Conservation (phyloP, 2,113 vertebrate species). For the Zosterops borbonicus region DNA sequence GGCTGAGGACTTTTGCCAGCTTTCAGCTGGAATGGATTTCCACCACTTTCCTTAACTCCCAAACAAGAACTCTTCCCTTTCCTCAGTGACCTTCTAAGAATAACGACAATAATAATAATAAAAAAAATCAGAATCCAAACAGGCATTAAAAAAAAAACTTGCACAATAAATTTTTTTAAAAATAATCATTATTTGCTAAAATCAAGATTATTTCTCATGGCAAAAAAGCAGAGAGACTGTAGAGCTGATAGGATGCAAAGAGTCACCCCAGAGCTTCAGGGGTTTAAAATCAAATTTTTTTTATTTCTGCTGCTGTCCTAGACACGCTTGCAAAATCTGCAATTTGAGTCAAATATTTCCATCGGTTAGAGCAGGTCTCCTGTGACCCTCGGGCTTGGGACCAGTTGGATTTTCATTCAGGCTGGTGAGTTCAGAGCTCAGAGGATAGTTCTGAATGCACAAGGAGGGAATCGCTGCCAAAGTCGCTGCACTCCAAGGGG, state of each 20-base stretch:
- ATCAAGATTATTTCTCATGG: background rate
- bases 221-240: background rate
- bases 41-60: background rate
- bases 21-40: conserved; percentile 29
- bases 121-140: background rate
- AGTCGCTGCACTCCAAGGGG: background rate
- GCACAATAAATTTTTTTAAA: background rate
- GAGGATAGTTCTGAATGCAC: conserved; percentile 28
- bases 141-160: rapidly evolving
- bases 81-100: background rate
- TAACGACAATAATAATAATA: background rate
- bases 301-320: background rate
- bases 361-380: background rate
- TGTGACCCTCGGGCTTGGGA: background rate
- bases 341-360: background rate
- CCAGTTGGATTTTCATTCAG: background rate
- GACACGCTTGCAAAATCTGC: background rate
- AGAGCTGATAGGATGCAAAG: background rate
- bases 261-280: background rate
- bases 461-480: conserved; percentile 9
- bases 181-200: background rate
- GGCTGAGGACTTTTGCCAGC: background rate
- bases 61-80: background rate
- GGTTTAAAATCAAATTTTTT: background rate
- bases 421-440: background rate